Evolutionary conservation across 2,797 vertebrate species (phyloP).

Genomic region (Lutjanus argentimaculatus): DNA sequence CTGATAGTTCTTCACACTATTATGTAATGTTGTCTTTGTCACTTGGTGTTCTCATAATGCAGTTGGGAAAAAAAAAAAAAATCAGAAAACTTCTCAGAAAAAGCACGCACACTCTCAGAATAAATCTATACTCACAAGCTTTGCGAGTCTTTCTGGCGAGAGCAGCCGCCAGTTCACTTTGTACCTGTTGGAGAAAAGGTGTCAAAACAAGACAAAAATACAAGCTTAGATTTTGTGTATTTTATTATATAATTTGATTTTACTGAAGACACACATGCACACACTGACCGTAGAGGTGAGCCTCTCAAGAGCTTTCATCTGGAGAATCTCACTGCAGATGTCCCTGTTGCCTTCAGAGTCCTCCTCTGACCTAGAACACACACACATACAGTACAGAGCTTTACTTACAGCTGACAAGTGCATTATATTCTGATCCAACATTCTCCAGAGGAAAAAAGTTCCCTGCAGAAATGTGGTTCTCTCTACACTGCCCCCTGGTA

Average conservation of each 20-base stretch:
- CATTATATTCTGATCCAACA: slow-evolving; percentile 38
- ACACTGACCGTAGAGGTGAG: slow-evolving; percentile 94
- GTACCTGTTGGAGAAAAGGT: slow-evolving; percentile 85
- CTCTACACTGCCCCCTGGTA: slow-evolving; percentile 77
- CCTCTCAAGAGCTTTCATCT: slow-evolving; percentile 92
- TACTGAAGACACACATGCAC: slow-evolving; percentile 18
- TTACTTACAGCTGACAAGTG: slow-evolving; percentile 31
- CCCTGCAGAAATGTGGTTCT: not conserved
- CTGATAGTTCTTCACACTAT: not conserved
- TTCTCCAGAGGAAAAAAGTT: slow-evolving; percentile 10
- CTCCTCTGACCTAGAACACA: slow-evolving; percentile 84
- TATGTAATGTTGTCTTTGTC: not conserved
- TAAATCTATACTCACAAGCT: slow-evolving; percentile 82
- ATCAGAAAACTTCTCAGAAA: slow-evolving; percentile 11
- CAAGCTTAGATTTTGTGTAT: not conserved
- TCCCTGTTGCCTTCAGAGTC: slow-evolving; percentile 91
- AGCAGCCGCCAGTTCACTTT: slow-evolving; percentile 94
- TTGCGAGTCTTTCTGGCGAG: slow-evolving; percentile 96
- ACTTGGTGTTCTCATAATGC: not conserved
- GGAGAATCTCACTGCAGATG: slow-evolving; percentile 93
- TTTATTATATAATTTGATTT: not conserved
- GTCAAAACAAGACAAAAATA: not conserved
- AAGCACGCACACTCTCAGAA: not conserved
- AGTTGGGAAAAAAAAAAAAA: not conserved
- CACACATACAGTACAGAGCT: slow-evolving; percentile 26